Evolutionary conservation across 2,888 invertebrate species (phyloP).

Genomic region (Hymenopus coronatus): DNA sequence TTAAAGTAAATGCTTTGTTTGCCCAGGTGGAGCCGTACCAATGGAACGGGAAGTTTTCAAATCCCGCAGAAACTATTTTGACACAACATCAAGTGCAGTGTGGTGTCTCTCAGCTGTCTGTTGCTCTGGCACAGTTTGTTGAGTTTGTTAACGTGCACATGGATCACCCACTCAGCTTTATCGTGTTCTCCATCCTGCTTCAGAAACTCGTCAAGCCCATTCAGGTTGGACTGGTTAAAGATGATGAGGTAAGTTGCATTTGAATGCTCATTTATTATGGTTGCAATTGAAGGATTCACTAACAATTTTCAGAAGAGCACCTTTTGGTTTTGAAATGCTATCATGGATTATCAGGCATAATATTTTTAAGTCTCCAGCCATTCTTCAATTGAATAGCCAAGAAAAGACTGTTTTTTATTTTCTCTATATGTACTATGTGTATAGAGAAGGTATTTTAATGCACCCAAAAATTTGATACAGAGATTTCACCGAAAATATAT

Average conservation of each 20-base stretch:
- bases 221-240: conserved; percentile 57
- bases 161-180: conserved; percentile 81
- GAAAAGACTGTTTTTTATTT: too few species aligned
- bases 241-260: conserved; percentile 52
- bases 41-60: conserved; percentile 85
- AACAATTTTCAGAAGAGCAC: too few species aligned
- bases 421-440: too few species aligned
- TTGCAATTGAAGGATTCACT: too few species aligned
- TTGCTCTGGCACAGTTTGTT: conserved; percentile 72
- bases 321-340: too few species aligned
- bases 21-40: conserved; percentile 64
- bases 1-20: too few species aligned
- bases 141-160: conserved; percentile 74
- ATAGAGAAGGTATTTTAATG: too few species aligned
- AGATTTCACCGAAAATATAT: too few species aligned
- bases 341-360: too few species aligned
- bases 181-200: conserved; percentile 70
- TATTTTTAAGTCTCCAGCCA: too few species aligned
- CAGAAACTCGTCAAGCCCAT: conserved; percentile 68
- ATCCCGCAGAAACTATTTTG: conserved; percentile 78
- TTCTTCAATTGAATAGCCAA: too few species aligned
- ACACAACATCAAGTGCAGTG: conserved; percentile 94
- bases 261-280: conserved; percentile 33
- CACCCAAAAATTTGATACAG: too few species aligned
- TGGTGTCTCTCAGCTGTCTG: conserved; percentile 69